Base-by-base conservation (phyloP, 1,140 invertebrate genomes). In the Dolichoris vasculosae region DNA sequence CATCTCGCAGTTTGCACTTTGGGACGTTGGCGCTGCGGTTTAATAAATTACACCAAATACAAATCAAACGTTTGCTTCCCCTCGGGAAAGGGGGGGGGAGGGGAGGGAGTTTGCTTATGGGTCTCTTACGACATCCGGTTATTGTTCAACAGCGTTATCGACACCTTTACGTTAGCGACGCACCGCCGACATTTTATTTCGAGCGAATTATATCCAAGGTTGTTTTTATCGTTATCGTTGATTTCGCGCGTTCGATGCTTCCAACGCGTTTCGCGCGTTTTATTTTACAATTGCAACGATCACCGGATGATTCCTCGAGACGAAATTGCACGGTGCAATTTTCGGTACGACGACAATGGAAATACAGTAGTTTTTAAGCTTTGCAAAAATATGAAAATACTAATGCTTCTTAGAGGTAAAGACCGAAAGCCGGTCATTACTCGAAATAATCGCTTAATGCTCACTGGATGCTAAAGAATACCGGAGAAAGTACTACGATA, bases 11-110 rank as follows among this genome's bases (percentile, higher is more conserved):
- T 71, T 40, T 71, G 35, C 69, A 23, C 69, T 23, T 40, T 26
- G n/a, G 8, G 13, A 32, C 35, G 20, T 40, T 40, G 69, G 0
- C 35, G 8, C 38, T 46, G 75, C 77, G 82, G 88, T 86, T 89
- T 89, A 88, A 90, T 90, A 90, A 90, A 90, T 90, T 89, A 89
- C 87, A 83, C 87, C 88, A 89, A 90, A 90, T 89, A 88, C n/a
- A n/a, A n/a, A n/a, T 88, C 86, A 77, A 79, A 78, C 67, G 43
- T 67, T 78, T 38, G 77, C 73, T 20, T 23, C 32, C 32, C 17
- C 32, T 13, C 2, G 0, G n/a, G n/a, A n/a, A n/a, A n/a, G n/a
- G n/a, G n/a, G n/a, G n/a, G n/a, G n/a, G n/a, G n/a, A n/a, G n/a
- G n/a, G n/a, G n/a, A n/a, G n/a, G n/a, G n/a, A n/a, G n/a, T n/a